Evolutionary conservation across 2,888 invertebrate species (phyloP).

Genomic region (Lomographa bimaculata): DNA sequence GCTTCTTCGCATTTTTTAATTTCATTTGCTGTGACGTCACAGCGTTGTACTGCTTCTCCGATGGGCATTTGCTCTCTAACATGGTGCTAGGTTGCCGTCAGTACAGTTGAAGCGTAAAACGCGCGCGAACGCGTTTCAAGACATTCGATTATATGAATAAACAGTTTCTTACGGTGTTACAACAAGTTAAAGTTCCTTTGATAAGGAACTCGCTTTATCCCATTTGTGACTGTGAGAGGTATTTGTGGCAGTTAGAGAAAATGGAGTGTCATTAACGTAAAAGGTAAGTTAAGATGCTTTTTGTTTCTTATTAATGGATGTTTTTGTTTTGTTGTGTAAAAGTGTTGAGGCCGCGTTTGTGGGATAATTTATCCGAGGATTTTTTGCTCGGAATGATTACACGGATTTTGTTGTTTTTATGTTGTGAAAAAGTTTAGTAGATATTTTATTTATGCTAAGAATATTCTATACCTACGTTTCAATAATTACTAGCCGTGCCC

Average conservation of each 20-base stretch:
- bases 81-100: slow-evolving; percentile 34
- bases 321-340: slow-evolving; percentile 45
- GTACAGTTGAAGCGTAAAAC: slow-evolving; percentile 40
- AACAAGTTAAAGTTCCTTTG: slow-evolving; percentile 47
- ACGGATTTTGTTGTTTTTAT: slow-evolving; percentile 9
- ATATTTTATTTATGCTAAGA: no score
- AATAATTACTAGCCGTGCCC: no score
- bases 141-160: no score
- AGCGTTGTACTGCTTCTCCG: slow-evolving; percentile 59
- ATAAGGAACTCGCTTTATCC: slow-evolving; percentile 39
- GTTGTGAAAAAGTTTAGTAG: neutral
- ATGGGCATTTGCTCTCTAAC: slow-evolving; percentile 67
- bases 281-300: slow-evolving; percentile 59
- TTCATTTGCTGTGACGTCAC: slow-evolving; percentile 68
- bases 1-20: slow-evolving; percentile 65
- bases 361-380: slow-evolving; percentile 13
- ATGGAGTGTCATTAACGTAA: slow-evolving; percentile 70
- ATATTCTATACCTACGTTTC: no score
- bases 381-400: slow-evolving; percentile 10
- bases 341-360: slow-evolving; percentile 18
- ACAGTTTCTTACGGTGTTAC: no score
- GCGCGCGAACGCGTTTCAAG: slow-evolving; percentile 52
- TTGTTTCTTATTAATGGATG: slow-evolving; percentile 47
- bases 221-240: slow-evolving; percentile 41
- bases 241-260: slow-evolving; percentile 43